Conservation (phyloP, 2,797 vertebrate species). For the Mormyrops boulengeri region DNA sequence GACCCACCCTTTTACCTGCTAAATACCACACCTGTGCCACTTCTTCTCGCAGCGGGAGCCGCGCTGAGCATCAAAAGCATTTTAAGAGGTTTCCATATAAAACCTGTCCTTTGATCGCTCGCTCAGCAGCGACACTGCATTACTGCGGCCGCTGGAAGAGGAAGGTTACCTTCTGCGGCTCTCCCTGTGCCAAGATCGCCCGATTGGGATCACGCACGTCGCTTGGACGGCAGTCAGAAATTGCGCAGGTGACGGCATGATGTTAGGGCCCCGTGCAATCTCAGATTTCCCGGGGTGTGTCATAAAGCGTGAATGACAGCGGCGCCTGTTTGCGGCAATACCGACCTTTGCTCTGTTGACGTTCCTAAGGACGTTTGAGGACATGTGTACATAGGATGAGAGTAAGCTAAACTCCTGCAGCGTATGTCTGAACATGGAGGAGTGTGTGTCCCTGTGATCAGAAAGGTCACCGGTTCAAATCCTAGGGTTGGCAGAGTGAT, state of each 20-base stretch:
- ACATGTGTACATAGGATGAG: neutral
- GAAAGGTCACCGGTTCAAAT: neutral
- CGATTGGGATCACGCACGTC: conserved; percentile 59
- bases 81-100: conserved; percentile 4
- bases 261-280: neutral
- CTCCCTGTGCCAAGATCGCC: neutral
- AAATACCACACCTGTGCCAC: neutral
- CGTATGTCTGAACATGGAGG: neutral
- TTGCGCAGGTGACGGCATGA: neutral
- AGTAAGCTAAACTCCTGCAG: neutral
- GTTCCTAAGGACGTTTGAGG: neutral
- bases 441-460: neutral
- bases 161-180: conserved; percentile 3
- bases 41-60: neutral
- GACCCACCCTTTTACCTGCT: neutral
- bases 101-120: conserved; percentile 19
- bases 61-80: neutral
- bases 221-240: conserved; percentile 47
- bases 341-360: neutral
- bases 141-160: neutral
- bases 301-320: neutral
- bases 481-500: neutral
- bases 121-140: neutral
- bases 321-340: neutral
- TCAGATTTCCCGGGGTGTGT: neutral